Evolutionary conservation across 1,140 invertebrate genomes (phyloP), one percentile per base, ranked within the genome.

Genomic region (Macrobrachium nipponense): DNA sequence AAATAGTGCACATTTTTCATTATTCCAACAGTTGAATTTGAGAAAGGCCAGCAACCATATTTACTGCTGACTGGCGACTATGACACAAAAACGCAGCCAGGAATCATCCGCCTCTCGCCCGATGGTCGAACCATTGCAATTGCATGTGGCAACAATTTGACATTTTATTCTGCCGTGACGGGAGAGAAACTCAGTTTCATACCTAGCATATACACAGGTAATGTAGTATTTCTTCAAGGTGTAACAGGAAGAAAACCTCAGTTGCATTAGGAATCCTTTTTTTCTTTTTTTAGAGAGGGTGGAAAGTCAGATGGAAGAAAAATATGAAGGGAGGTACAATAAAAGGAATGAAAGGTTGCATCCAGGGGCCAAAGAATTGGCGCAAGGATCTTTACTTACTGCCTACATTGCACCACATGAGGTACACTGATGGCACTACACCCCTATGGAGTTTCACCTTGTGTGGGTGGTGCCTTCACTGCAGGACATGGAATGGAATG

Each of bases 71-170:
- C 59, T 23, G 78, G 36, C n/a, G 27, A 17, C 2, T 75, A 75
- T 20, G 62, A 78, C 17, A 68, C 12, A 0, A 78, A 58, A 60
- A 27, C 70, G 91, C 91, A 61, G 90, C 92, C 27, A 91, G 92
- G 17, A 82, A 91, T 61, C 20, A 93, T 96, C 86, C 93, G 94
- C 6, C 90, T 97, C 51, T 96, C 96, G 60, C 95, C 95, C 11
- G 95, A 96, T 91, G 95, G 94, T 0, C 93, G 95, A 89, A 94
- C 95, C 61, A 91, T 96, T 10, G 95, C 93, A 0, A 93, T 97
- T 43, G 93, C 94, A n/a, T 92, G 92, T 86, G 93, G 93, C 76
- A 92, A 92, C 70, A 93, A 92, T 44, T 90, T 97, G 11, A 92
- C 93, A n/a, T 93, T 96, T 90, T 96, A 94, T 91, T 94, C 94